phyloP scores from a whole-genome alignment of 2,797 vertebrate species.

The Enteromius paludinosus region DNA sequence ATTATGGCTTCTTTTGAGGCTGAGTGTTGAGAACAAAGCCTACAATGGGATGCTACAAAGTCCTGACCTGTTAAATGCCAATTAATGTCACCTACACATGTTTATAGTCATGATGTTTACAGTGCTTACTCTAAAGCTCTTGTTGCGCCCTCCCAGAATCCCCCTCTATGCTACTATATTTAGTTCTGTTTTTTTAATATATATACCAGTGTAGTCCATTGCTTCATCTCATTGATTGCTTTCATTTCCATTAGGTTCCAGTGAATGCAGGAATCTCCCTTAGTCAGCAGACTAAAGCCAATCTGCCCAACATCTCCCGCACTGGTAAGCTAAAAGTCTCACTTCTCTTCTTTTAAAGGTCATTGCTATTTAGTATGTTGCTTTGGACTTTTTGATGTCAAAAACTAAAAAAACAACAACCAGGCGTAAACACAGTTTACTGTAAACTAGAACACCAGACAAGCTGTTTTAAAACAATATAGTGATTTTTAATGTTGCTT shows the following conservation, averaged over 20 bases:
- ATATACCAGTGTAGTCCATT: constrained; percentile 4
- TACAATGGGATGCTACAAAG: constrained; percentile 8
- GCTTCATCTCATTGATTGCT: background rate
- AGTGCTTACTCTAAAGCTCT: background rate
- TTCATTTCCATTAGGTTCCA: constrained; percentile 47
- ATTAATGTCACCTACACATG: background rate
- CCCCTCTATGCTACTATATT: background rate
- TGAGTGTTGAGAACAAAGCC: constrained; percentile 16
- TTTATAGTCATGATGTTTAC: background rate
- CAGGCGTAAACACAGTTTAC: background rate
- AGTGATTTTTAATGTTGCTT: constrained; percentile 12
- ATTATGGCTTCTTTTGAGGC: constrained; percentile 24
- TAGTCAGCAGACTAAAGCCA: constrained; percentile 32
- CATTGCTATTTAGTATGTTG: background rate
- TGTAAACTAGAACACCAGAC: background rate
- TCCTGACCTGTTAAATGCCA: background rate
- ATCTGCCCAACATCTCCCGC: constrained; percentile 24
- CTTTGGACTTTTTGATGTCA: constrained; percentile 4
- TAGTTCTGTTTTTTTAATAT: background rate
- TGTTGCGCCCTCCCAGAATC: background rate
- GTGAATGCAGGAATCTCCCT: constrained; percentile 39
- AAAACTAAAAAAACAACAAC: background rate
- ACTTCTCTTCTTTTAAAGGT: constrained; percentile 31
- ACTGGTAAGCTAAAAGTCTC: constrained; percentile 46
- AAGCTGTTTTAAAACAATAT: background rate